Conservation (phyloP, 2,888 invertebrate genomes). For the Eupithecia vulgata region DNA sequence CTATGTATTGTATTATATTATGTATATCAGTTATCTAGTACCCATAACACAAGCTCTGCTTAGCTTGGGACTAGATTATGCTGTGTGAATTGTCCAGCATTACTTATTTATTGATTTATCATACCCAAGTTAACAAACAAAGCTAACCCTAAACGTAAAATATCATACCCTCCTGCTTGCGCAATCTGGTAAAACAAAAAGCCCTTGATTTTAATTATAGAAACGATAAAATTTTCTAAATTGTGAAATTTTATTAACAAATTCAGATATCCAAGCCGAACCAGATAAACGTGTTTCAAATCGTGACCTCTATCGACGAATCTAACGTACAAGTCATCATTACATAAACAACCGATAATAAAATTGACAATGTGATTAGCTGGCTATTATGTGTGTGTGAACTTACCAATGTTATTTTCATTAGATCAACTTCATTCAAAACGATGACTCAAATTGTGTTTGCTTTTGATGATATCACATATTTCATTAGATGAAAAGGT, state of each 20-base stretch:
- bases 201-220: neutral
- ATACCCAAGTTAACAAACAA: no score
- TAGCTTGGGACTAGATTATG: no score
- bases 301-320: constrained; percentile 38
- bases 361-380: constrained; percentile 57
- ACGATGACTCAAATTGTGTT: constrained; percentile 56
- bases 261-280: constrained; percentile 29
- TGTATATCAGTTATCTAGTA: no score
- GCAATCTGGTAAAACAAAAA: neutral
- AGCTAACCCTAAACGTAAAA: no score
- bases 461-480: constrained; percentile 49
- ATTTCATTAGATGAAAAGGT: constrained; percentile 18
- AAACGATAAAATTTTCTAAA: constrained; percentile 18
- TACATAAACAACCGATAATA: constrained; percentile 55
- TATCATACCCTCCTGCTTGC: no score
- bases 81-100: no score
- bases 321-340: constrained; percentile 41
- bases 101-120: no score
- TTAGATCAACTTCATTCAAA: constrained; percentile 50
- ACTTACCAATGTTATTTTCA: constrained; percentile 50
- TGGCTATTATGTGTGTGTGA: constrained; percentile 39
- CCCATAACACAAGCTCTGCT: no score
- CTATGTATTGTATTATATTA: no score
- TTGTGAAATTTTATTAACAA: constrained; percentile 28
- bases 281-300: constrained; percentile 38